Base-by-base conservation (phyloP, 2,113 vertebrate species). In the Pelecanus crispus region DNA sequence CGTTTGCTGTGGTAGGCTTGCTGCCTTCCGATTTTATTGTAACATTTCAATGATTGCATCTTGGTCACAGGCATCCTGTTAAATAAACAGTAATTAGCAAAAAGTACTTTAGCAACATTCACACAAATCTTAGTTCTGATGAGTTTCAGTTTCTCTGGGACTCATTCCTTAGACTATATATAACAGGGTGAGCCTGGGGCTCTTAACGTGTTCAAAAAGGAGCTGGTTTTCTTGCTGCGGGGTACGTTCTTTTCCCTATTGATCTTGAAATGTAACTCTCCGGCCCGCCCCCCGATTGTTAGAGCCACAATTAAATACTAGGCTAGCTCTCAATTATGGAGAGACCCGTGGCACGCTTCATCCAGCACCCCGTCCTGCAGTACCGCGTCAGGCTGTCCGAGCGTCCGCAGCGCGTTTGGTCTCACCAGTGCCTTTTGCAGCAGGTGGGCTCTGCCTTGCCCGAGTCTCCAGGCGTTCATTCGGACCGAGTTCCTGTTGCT, bases 381-480 rank as follows among this genome's bases (percentile, higher is more conserved):
- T 26, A 11, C 24, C 31, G 61, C 40, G 62, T 79, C 13, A n/a
- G 56, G 9, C 11, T 21, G n/a, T 36, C 25, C 38, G 31, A 18
- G 28, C 59, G 66, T 22, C 29, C 21, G 38, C 7, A 2, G 31
- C 1, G 1, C 12, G 11, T 52, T 44, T 42, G 49, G 28, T 68
- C 63, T 79, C 45, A 29, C 31, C 1, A 1, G 10, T 52, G 61
- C 47, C 44, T 44, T 72, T 40, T 25, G 50, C 38, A 80, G 19
- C 38, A n/a, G 34, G 36, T 31, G 38, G 44, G 11, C n/a, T 21
- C 74, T 74, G 31, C 61, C 31, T 58, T 62, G 29, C 22, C 18
- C 0, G 2, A 18, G 9, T 11, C 55, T 47, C 0, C 0, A 52
- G 24, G 12, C 11, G 4, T 9, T 32, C 5, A 7, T 53, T 38